Percentiles rank a stretch among this genome's conserved stretches.
Conservation (phyloP, 2,113 vertebrate genomes). For the Oriolus oriolus region DNA sequence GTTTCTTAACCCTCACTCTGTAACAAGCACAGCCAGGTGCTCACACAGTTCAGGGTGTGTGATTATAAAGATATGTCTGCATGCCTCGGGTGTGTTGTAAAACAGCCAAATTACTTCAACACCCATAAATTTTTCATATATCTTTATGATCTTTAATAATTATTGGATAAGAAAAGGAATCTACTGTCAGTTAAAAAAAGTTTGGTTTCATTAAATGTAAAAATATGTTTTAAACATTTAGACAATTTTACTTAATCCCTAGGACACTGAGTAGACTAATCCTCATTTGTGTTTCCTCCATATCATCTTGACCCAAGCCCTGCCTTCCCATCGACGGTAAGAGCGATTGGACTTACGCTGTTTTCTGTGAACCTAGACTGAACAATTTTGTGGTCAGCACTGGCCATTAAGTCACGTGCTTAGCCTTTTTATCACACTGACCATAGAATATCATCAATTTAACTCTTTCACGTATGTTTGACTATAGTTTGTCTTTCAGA, state of each 20-base stretch:
- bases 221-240: slow-evolving; percentile 53
- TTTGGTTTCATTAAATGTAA: slow-evolving; percentile 37
- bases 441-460: neutral
- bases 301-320: neutral
- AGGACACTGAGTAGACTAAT: neutral
- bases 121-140: slow-evolving; percentile 18
- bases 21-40: slow-evolving; percentile 39
- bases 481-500: neutral
- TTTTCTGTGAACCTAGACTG: neutral
- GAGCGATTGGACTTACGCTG: neutral
- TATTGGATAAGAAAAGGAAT: slow-evolving; percentile 43
- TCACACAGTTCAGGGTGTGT: neutral
- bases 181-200: neutral
- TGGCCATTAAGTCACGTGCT: neutral
- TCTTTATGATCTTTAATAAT: slow-evolving; percentile 63
- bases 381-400: neutral
- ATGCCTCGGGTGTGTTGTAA: slow-evolving; percentile 24
- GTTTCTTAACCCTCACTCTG: neutral
- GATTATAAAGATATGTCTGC: slow-evolving; percentile 20
- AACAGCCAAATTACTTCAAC: slow-evolving; percentile 56
- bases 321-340: neutral
- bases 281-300: neutral
- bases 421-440: neutral
- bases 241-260: slow-evolving; percentile 7
- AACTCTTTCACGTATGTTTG: neutral